Base-by-base conservation (phyloP, 2,888 invertebrate genomes). In the Lasioglossum calceatum region DNA sequence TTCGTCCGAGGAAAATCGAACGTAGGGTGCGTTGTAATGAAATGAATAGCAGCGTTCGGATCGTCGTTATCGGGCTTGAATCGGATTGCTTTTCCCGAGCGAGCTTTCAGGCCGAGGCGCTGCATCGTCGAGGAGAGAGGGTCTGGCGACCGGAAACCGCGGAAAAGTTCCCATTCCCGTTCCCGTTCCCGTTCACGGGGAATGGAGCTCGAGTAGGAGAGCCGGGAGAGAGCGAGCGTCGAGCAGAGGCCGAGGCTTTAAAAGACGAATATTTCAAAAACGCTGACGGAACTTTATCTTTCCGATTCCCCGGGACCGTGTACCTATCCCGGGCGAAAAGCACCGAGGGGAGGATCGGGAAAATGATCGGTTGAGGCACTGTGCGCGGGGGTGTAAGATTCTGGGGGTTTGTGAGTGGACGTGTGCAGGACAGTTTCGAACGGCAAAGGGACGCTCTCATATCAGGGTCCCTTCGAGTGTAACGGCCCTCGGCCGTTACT, bases 271-370 rank as follows among this genome's bases (percentile, higher is more conserved):
- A 92, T 91, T 91, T 91, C 81, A 85, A 89, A 92, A 93, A 91
- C 86, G 90, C 92, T 89, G 92, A 92, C 89, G 90, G 88, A 87
- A 90, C 92, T 91, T 88, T 87, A 88, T 92, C 90, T 88, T 86
- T 77, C 82, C 87, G 78, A 87, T 87, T 90, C 78, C 84, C 32
- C 19, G 72, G 67, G 87, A 86, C 83, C 82, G 84, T 78, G 83
- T 84, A 58, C 58, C 58, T n/a, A 87, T 83, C 61, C 79, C 42
- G n/a, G 50, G 50, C 27, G 74, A 67, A 85, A 54, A 64, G 82
- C 71, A 67, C 67, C 58, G 50, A 72, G 75, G 71, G 67, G 74
- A 73, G 70, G 44, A 54, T 64, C 39, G 36, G 70, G 36, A 32
- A 78, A 77, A 78, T 39, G 70, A 75, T 67, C 77, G 82, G 80